These are phyloP conservation scores for Margarornis squamiger DNA, from an alignment of 2,797 vertebrate species.

Conservation along the genomic window DNA sequence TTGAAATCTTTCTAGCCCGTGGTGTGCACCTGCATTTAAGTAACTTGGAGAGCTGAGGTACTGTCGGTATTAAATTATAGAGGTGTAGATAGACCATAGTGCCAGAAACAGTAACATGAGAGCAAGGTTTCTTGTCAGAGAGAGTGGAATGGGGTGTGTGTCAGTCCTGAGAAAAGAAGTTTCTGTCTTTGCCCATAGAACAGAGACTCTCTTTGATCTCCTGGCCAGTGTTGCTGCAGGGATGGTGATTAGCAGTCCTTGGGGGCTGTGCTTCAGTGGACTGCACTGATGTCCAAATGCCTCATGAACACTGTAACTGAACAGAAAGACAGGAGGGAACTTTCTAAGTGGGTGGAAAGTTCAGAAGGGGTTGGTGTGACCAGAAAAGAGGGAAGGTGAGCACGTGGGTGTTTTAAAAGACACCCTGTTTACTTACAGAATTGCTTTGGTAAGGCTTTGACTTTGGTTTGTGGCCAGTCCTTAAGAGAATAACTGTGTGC, in stretches of 20 bases:
- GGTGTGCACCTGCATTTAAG: background rate
- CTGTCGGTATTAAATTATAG: background rate
- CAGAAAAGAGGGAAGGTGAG: background rate
- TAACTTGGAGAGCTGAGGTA: background rate
- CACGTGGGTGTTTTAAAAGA: background rate
- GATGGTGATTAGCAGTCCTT: background rate
- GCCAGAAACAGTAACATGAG: background rate
- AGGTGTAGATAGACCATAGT: background rate
- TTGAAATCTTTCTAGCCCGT: background rate
- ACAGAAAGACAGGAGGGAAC: background rate
- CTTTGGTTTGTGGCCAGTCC: background rate
- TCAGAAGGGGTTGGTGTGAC: background rate
- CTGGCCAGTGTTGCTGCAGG: background rate
- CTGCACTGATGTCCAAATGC: background rate
- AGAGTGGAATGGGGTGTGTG: background rate
- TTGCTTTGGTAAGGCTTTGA: background rate
- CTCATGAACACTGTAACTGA: background rate
- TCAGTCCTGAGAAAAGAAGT: background rate
- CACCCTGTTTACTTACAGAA: fast-evolving
- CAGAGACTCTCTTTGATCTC: slow-evolving; percentile 23
- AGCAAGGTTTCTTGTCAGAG: background rate
- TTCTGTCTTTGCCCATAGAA: background rate
- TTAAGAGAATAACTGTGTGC: background rate
- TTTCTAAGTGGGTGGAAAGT: background rate
- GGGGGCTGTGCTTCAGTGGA: background rate